phyloP scores from a whole-genome alignment of 2,113 vertebrate genomes.

The Phylloscopus whistleri region DNA sequence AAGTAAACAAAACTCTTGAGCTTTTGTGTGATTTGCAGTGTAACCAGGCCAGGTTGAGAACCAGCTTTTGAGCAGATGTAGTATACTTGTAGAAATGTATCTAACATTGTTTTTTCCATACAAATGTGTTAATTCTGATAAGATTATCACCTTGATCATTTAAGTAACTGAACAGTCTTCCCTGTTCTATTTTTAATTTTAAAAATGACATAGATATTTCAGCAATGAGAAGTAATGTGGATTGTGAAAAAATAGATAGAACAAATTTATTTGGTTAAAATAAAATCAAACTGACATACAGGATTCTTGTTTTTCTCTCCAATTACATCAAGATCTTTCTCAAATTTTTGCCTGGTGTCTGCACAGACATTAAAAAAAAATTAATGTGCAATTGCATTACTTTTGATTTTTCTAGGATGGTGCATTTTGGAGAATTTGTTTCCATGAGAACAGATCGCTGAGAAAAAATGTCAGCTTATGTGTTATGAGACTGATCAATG shows the following conservation, averaged over 20 bases:
- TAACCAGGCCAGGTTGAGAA: background rate
- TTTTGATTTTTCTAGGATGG: slow-evolving; percentile 28
- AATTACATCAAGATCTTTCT: background rate
- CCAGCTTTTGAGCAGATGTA: background rate
- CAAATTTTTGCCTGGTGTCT: background rate
- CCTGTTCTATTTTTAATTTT: background rate
- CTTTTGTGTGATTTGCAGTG: background rate
- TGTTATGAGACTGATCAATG: background rate
- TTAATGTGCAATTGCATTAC: slow-evolving; percentile 12
- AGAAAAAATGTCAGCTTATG: background rate
- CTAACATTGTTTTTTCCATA: background rate
- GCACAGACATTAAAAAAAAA: background rate
- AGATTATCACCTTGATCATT: background rate
- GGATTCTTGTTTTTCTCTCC: background rate
- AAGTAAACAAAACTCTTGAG: background rate
- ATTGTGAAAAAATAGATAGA: background rate
- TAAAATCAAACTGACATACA: background rate
- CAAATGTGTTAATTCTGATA: background rate
- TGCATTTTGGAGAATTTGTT: slow-evolving; percentile 27
- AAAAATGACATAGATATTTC: background rate
- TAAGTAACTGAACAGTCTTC: background rate
- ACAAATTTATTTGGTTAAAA: background rate
- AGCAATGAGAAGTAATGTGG: background rate
- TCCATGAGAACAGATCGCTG: slow-evolving; percentile 46
- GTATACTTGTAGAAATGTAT: background rate